Base-by-base conservation (phyloP, 2,113 vertebrate species). In the Shinisaurus crocodilurus region DNA sequence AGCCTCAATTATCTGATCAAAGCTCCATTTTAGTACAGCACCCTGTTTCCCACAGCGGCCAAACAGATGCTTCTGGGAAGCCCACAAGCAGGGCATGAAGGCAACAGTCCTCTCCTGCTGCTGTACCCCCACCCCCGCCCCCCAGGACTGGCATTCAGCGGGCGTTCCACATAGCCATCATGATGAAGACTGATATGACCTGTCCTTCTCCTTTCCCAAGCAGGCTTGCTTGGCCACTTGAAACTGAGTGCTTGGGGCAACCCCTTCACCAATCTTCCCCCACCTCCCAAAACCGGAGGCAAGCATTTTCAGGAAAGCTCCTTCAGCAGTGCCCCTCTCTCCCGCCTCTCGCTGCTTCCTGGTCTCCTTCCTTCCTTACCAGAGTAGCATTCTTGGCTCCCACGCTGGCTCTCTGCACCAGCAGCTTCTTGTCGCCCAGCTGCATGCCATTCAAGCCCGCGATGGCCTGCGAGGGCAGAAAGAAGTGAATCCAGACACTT, bases 361-460 rank as follows among this genome's bases (percentile, higher is more conserved):
- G 80, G n/a, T 67, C 45, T 29, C 87, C 20, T 65, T 29, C 43
- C 89, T 85, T 93, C 85, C 97, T 96, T 94, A 99, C 98, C 98
- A 98, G 97, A 92, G 98, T 98, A 92, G 98, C 98, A 85, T 98
- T 98, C 97, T 99, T 99, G 93, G 98, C 98, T 93, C 98, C 98
- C 92, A 99, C 98, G 54, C 98, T 99, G 48, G 98, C 98, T 96
- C 98, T 97, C 95, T 99, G 98, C 76, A 99, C 98, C 89, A 99
- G 96, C 83, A 99, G 98, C 91, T 99, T 99, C 97, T 99, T 99
- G 95, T 99, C 98, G 77, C 98, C 98, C 77, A 99, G 96, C 94
- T 99, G 98, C 98, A 99, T 99, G 65, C 98, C 98, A 0, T 98
- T 99, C 91, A 99, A 96, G 82, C 98, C 98, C 1, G 98, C 98